Conservation (phyloP, 2,888 invertebrate genomes). For the Diaperis boleti region DNA sequence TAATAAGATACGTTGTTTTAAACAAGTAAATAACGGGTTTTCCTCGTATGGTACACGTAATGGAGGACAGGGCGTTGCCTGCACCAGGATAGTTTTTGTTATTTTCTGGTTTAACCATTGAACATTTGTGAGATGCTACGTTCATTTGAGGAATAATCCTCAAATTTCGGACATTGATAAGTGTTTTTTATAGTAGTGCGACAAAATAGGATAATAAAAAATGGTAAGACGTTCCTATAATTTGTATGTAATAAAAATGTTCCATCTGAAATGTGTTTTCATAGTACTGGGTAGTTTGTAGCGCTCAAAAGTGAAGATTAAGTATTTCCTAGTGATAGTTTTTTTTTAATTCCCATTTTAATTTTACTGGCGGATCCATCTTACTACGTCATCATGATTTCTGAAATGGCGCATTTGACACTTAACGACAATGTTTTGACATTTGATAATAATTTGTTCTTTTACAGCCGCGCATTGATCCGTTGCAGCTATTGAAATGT, state of each 20-base stretch:
- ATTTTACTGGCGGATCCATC: slow-evolving; percentile 38
- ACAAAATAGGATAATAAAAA: slow-evolving; percentile 29
- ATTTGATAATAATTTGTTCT: slow-evolving; percentile 10
- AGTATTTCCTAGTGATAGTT: background rate
- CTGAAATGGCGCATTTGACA: slow-evolving; percentile 5
- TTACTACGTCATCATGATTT: slow-evolving; percentile 44
- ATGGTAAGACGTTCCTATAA: slow-evolving; percentile 42
- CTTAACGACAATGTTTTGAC: slow-evolving; percentile 12
- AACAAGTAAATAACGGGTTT: slow-evolving; percentile 21
- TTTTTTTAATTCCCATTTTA: slow-evolving; percentile 20
- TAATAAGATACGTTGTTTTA: slow-evolving; percentile 41
- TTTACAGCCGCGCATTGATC: slow-evolving; percentile 92
- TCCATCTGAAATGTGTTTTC: slow-evolving; percentile 30
- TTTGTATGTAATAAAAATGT: slow-evolving; percentile 43
- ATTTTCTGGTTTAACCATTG: slow-evolving; percentile 17
- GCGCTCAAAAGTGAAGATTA: slow-evolving; percentile 1
- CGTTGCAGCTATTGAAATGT: slow-evolving; percentile 88
- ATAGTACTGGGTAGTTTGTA: slow-evolving; percentile 9
- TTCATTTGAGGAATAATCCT: slow-evolving; percentile 27
- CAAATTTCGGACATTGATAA: background rate
- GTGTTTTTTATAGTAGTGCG: slow-evolving; percentile 34
- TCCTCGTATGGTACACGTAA: slow-evolving; percentile 36
- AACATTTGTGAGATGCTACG: slow-evolving; percentile 27
- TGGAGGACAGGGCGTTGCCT: slow-evolving; percentile 45
- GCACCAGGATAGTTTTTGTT: slow-evolving; percentile 34